Percentiles rank a stretch among this genome's conserved stretches.
These are phyloP conservation scores for Wasmannia auropunctata DNA, from an alignment of 1,140 invertebrate genomes.

Conservation along the genomic window DNA sequence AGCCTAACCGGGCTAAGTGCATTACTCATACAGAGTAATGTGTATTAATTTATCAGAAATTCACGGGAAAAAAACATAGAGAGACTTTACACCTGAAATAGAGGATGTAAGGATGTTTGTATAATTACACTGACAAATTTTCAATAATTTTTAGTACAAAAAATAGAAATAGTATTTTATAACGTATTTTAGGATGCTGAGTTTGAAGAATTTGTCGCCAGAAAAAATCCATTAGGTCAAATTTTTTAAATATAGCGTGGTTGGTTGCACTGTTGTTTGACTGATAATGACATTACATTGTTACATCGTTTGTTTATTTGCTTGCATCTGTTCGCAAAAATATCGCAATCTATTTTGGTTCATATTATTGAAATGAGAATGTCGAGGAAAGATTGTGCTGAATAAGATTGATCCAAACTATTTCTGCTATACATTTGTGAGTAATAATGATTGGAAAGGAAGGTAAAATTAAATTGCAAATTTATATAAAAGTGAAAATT, in stretches of 20 bases:
- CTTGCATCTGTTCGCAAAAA: too few relatives aligned
- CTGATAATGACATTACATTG: neutral
- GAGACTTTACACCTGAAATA: constrained; percentile 42
- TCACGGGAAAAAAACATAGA: constrained; percentile 50
- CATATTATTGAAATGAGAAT: too few relatives aligned
- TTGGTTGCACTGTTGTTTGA: neutral
- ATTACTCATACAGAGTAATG: constrained; percentile 61
- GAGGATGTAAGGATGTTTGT: constrained; percentile 38
- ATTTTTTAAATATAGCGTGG: neutral
- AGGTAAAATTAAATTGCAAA: too few relatives aligned
- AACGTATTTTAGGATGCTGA: neutral
- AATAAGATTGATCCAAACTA: too few relatives aligned
- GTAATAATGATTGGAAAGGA: too few relatives aligned
- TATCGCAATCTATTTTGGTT: too few relatives aligned
- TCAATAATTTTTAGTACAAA: neutral
- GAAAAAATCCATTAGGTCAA: neutral
- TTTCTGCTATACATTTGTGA: too few relatives aligned
- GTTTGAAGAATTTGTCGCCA: neutral
- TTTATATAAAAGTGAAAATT: too few relatives aligned
- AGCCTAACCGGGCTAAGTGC: constrained; percentile 68
- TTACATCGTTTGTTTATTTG: too few relatives aligned
- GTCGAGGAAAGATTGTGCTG: too few relatives aligned
- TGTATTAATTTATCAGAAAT: constrained; percentile 64
- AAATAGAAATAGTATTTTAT: neutral
- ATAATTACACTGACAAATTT: neutral